Percentiles rank a stretch among this genome's conserved stretches.
These are phyloP conservation scores for Electrona antarctica DNA, from an alignment of 2,113 vertebrate species.

Conservation along the genomic window DNA sequence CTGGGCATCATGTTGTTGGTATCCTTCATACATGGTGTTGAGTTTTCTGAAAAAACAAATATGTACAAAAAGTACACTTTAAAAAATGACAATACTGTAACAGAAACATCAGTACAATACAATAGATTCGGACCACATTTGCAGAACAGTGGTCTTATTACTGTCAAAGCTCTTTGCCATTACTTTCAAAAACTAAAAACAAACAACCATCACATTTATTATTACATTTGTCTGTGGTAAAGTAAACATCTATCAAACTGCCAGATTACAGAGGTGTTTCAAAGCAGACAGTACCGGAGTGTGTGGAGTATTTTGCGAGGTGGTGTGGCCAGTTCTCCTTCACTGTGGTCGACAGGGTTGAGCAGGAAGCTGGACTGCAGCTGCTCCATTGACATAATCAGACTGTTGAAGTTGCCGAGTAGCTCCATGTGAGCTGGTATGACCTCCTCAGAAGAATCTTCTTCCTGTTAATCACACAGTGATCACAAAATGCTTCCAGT, in stretches of 20 bases:
- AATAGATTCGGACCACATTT: neutral
- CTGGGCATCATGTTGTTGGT: slow-evolving; percentile 96
- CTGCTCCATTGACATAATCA: slow-evolving; percentile 92
- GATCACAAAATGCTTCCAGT: neutral
- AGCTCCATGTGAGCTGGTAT: slow-evolving; percentile 86
- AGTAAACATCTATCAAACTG: no score
- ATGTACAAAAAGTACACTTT: neutral
- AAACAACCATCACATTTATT: no score
- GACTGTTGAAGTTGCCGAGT: slow-evolving; percentile 88
- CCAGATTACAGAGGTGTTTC: no score
- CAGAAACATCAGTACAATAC: neutral
- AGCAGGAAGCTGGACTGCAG: slow-evolving; percentile 93
- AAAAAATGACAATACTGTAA: neutral
- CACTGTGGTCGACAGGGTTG: slow-evolving; percentile 87
- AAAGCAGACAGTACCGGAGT: slow-evolving; percentile 81
- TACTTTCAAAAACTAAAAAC: no score
- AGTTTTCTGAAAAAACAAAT: slow-evolving; percentile 82
- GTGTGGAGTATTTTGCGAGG: slow-evolving; percentile 91
- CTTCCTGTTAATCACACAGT: slow-evolving; percentile 58
- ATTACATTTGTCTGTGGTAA: no score
- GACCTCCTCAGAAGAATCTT: slow-evolving; percentile 73
- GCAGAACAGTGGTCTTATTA: neutral
- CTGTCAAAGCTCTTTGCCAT: no score
- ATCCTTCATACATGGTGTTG: slow-evolving; percentile 98
- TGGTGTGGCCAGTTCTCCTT: slow-evolving; percentile 89